These are phyloP conservation scores for Podiceps cristatus DNA, from an alignment of 2,113 vertebrate species.

Conservation along the genomic window DNA sequence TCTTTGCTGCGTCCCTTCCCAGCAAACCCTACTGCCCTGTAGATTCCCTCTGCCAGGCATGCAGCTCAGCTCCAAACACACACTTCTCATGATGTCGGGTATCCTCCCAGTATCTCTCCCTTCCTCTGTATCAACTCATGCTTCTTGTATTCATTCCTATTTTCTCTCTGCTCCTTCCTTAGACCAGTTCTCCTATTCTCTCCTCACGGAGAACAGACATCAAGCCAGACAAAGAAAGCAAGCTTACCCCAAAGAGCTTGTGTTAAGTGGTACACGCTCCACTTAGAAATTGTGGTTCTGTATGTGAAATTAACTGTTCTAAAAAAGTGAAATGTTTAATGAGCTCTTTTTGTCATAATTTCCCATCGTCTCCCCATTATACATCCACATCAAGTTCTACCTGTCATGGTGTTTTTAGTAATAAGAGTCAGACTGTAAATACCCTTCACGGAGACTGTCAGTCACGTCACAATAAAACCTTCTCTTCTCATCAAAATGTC, in stretches of 20 bases:
- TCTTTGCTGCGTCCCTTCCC: not conserved
- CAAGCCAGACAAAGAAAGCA: constrained; percentile 16
- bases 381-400: constrained; percentile 60
- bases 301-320: constrained; percentile 40
- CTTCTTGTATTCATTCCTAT: not conserved
- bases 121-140: not conserved
- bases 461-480: constrained; percentile 70
- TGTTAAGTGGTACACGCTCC: not conserved
- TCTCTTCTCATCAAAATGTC: constrained; percentile 48
- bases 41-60: not conserved
- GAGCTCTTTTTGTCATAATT: constrained; percentile 54
- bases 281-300: not conserved
- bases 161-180: not conserved
- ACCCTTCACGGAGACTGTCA: constrained; percentile 65
- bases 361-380: constrained; percentile 30
- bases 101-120: not conserved
- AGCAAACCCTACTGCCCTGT: not conserved
- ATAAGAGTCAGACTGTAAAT: constrained; percentile 62
- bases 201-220: not conserved
- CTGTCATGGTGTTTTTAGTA: constrained; percentile 69
- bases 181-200: not conserved
- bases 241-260: not conserved
- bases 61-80: not conserved
- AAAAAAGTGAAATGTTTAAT: constrained; percentile 37
- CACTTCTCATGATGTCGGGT: not conserved